Conservation (phyloP, 2,888 invertebrate species). For the Galeopsomyia nigrocyanea region DNA sequence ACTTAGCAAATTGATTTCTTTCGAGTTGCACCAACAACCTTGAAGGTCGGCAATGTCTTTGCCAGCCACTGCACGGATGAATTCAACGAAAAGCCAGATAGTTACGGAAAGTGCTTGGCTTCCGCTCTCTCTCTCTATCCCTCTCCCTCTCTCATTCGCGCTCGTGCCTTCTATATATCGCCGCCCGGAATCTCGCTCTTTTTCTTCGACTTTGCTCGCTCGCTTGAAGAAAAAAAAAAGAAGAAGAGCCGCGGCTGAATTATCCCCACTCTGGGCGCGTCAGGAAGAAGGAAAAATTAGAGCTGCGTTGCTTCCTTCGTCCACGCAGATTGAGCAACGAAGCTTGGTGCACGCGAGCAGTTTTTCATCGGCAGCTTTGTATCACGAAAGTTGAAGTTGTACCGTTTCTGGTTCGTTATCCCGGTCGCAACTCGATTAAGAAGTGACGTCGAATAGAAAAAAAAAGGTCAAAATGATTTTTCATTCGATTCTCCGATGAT, state of each 20-base stretch:
- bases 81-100: slow-evolving; percentile 58
- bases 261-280: not conserved
- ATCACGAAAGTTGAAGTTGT: too few relatives aligned
- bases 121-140: slow-evolving; percentile 52
- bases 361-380: too few relatives aligned
- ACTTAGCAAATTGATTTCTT: not conserved
- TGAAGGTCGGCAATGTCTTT: too few relatives aligned
- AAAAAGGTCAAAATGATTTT: too few relatives aligned
- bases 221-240: slow-evolving; percentile 5
- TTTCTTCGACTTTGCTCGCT: slow-evolving; percentile 27
- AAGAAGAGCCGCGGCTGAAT: not conserved
- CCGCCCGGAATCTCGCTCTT: not conserved
- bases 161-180: too few relatives aligned
- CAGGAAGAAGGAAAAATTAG: slow-evolving; percentile 18
- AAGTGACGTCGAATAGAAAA: too few relatives aligned
- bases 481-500: too few relatives aligned
- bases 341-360: too few relatives aligned
- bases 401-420: too few relatives aligned
- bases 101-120: slow-evolving; percentile 62
- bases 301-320: not conserved
- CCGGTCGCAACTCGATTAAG: too few relatives aligned
- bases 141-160: slow-evolving; percentile 48
- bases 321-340: not conserved
- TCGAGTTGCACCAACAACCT: slow-evolving; percentile 1
- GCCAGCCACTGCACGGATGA: slow-evolving; percentile 49